Evolutionary conservation across 1,140 invertebrate species (phyloP), one percentile per base, ranked within the genome.

Genomic region (Monochamus saltuarius): DNA sequence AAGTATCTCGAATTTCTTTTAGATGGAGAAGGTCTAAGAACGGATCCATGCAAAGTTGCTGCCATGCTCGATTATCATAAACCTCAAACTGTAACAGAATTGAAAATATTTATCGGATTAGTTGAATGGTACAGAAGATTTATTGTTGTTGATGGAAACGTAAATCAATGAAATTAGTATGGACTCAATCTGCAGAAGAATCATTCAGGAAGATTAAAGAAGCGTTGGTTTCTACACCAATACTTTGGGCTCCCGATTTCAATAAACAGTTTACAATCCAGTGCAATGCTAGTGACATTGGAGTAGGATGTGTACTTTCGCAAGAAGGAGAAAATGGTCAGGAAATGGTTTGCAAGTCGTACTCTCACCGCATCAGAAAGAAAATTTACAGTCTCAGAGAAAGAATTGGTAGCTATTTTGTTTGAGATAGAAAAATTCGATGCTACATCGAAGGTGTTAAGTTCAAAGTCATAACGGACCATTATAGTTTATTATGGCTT

Each of bases 341-440:
- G n/a, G 65, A 73, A 49, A 49, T 56, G 19, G 72, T 80, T 78
- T 65, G 73, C 71, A 9, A 77, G 77, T 58, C 39, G 76, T 13
- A 57, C 61, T 7, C 54, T 82, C 8, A 61, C 37, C 13, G 49
- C 51, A 8, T 39, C 64, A 10, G 79, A 83, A 69, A 62, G 43
- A 47, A 79, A 80, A 29, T 83, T 80, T 56, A 62, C 60, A 0
- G 67, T 66, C 4, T 77, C 75, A 1, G 79, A 83, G 64, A 75
- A 64, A 42, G 77, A 80, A 73, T 69, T 66, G 46, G 61, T 80
- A 11, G 78, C 77, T 1, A 62, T 81, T 10, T 47, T 80, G 4
- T 72, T 65, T 61, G 74, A 70, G 1, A 66, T 80, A 1, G 61
- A 73, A 39, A 67, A 76, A 38, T 75, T 43, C 36, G 62, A 17